Evolutionary conservation across 2,113 vertebrate species (phyloP).

Genomic region (Lophura nycthemera): DNA sequence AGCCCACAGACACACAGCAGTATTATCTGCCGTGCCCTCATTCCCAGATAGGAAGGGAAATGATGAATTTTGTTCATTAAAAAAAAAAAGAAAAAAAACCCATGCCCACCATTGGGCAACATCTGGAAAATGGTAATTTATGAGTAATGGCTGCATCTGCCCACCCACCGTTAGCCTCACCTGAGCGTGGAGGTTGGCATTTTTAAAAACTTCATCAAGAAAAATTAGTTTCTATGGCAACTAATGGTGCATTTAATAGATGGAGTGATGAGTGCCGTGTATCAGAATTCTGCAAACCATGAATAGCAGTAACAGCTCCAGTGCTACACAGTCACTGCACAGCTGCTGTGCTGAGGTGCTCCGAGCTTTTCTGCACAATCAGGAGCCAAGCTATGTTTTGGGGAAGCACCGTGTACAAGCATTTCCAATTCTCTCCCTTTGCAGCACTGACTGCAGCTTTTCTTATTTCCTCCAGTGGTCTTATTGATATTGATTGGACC

Average conservation of each 20-base stretch:
- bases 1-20: accelerated
- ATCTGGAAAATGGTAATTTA: neutral
- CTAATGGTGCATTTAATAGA: conserved; percentile 40
- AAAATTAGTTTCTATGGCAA: conserved; percentile 70
- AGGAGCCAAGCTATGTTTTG: neutral
- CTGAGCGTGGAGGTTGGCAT: neutral
- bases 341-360: neutral
- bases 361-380: accelerated
- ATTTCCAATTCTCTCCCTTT: neutral
- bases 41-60: no score
- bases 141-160: neutral
- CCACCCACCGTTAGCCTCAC: neutral
- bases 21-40: accelerated
- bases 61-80: neutral
- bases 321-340: neutral
- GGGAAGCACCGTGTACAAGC: accelerated
- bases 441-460: neutral
- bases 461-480: accelerated
- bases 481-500: accelerated
- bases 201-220: conserved; percentile 38
- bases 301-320: neutral
- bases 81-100: neutral
- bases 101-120: neutral
- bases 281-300: neutral
- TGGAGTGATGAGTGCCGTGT: conserved; percentile 16